Percentiles rank a stretch among this genome's conserved stretches.
These are phyloP conservation scores for Budorcas taxicolor DNA, from an alignment of 2,113 vertebrate genomes.

Conservation along the genomic window DNA sequence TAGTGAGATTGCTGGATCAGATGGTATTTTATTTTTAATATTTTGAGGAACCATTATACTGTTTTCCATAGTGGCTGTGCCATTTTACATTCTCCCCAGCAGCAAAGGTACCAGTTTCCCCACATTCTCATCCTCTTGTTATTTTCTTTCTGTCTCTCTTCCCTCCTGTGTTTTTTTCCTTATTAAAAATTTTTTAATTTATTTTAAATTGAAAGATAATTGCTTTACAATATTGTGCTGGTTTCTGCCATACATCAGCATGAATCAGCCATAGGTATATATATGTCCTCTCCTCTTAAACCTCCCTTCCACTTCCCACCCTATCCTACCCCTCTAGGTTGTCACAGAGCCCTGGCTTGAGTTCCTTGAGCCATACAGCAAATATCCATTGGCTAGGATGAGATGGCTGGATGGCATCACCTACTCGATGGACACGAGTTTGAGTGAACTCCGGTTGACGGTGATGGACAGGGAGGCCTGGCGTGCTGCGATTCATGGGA, in stretches of 20 bases:
- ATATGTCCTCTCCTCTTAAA: not conserved
- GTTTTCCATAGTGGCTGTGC: not conserved
- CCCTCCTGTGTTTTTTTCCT: not conserved
- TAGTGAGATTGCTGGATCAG: not conserved
- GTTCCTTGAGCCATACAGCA: not conserved
- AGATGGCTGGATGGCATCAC: too few relatives aligned
- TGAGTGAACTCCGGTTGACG: too few relatives aligned
- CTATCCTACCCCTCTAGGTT: not conserved
- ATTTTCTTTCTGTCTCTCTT: not conserved
- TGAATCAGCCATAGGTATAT: not conserved
- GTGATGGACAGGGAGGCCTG: too few relatives aligned
- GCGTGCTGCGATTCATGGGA: too few relatives aligned
- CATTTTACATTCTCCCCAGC: too few relatives aligned
- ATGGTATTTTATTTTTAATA: not conserved
- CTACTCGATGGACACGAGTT: too few relatives aligned
- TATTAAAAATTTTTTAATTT: accelerated
- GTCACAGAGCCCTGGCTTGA: not conserved
- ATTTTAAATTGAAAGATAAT: not conserved
- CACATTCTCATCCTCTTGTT: not conserved
- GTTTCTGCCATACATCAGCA: not conserved
- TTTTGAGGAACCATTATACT: not conserved
- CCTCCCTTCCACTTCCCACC: not conserved
- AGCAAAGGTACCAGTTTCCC: not conserved
- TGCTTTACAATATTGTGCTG: not conserved
- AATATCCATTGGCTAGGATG: not conserved